Conservation (phyloP, 2,888 invertebrate genomes). For the Nomada ferruginata region DNA sequence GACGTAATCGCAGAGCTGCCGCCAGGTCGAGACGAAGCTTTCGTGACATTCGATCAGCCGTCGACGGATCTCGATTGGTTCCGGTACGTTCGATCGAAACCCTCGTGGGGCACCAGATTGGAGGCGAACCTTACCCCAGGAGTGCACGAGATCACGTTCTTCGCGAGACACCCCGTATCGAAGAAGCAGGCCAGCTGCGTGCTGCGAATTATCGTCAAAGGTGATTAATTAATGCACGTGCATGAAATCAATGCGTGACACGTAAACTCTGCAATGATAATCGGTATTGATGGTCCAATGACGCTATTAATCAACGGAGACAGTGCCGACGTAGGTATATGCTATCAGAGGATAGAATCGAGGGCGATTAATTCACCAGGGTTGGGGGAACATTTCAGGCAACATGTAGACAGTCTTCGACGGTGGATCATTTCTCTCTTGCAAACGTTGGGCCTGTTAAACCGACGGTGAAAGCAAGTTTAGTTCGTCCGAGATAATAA, state of each 20-base stretch:
- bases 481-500: too few relatives aligned
- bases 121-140: constrained; percentile 85
- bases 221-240: constrained; percentile 69
- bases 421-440: not conserved
- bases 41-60: constrained; percentile 85
- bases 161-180: constrained; percentile 85
- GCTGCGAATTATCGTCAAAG: constrained; percentile 83
- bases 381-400: constrained; percentile 3
- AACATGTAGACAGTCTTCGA: not conserved
- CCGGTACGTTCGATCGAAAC: constrained; percentile 85
- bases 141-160: constrained; percentile 84
- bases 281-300: constrained; percentile 36
- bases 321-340: not conserved
- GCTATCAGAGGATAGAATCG: constrained; percentile 27
- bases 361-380: constrained; percentile 39
- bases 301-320: constrained; percentile 32
- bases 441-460: not conserved
- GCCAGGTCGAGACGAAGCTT: constrained; percentile 83
- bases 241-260: constrained; percentile 53
- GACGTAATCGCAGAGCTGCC: constrained; percentile 84
- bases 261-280: constrained; percentile 43
- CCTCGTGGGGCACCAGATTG: constrained; percentile 85
- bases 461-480: too few relatives aligned
- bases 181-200: constrained; percentile 84
- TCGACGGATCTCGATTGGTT: constrained; percentile 86